A percentile compares a stretch with the other conserved stretches of the same genome.
Evolutionary conservation across 2,113 vertebrate species (phyloP).

Genomic region (Antechinus flavipes): DNA sequence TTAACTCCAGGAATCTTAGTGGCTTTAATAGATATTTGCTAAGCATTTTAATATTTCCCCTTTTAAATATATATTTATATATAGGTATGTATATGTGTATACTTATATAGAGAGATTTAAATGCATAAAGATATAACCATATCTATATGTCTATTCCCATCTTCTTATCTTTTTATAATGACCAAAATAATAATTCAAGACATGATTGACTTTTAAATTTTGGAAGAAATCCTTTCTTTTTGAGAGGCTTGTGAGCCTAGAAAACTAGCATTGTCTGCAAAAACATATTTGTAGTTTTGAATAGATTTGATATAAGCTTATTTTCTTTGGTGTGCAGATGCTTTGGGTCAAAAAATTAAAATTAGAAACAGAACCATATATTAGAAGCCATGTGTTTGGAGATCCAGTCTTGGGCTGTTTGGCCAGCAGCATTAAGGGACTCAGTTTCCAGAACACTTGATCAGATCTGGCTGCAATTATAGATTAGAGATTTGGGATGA

Average conservation of each 20-base stretch:
- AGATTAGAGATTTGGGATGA: background rate
- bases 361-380: background rate
- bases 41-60: background rate
- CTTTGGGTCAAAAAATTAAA: background rate
- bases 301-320: background rate
- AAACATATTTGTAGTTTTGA: background rate
- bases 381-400: background rate
- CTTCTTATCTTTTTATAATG: background rate
- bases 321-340: background rate
- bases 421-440: background rate
- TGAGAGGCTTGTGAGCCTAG: background rate
- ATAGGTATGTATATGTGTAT: too few relatives aligned
- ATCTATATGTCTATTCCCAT: background rate
- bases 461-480: background rate
- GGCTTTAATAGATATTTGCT: background rate
- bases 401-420: slow-evolving; percentile 10
- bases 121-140: too few relatives aligned
- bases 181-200: background rate
- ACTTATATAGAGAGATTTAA: too few relatives aligned
- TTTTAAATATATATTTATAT: background rate
- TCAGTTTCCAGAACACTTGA: background rate
- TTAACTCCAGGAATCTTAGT: background rate
- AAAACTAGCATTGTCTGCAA: background rate
- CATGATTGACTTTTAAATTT: background rate
- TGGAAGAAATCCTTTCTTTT: background rate